Evolutionary conservation across 1,140 invertebrate species (phyloP), one percentile per base, ranked within the genome.

Genomic region (Frieseomelitta varia): DNA sequence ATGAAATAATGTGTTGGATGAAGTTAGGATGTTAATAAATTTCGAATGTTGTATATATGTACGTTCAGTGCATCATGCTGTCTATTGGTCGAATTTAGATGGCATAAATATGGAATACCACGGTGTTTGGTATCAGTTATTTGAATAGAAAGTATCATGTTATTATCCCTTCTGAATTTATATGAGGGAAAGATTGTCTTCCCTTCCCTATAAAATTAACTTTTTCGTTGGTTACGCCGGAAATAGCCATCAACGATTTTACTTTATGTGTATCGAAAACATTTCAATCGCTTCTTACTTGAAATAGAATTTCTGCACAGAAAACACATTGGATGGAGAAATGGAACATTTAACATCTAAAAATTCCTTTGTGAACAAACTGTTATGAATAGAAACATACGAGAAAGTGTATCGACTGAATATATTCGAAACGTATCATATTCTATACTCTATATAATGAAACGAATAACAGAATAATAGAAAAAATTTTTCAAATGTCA

Each of bases 111-210:
- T 79, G 53, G 56, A 51, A 76, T 27, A 79, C 69, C 65, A 56
- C 78, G 53, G 47, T 47, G 8, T 47, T 47, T 47, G 39, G 17
- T 67, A n/a, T 24, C 19, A 53, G 30, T 19, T 27, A 53, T 71
- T 27, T 27, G 65, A 79, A 79, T 85, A 63, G 51, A 34, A 56
- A 53, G 65, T 53, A 51, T 63, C 34, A 19, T 15, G 34, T 79
- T 87, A 47, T 69, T 63, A 34, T 19, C 53, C 63, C 47, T 53
- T 72, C 63, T 65, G 58, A 81, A 87, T 86, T 86, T 87, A 74
- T 81, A 86, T 53, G 83, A 76, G 63, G 4, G 55, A 69, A 71
- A 75, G 34, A 56, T 72, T 61, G 12, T 47, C 17, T 34, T 65
- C 21, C 8, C 27, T 67, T 67, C 6, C 39, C 39, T 21, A 27